Conservation (phyloP, 2,888 invertebrate species). For the Polymixis flavicincta region DNA sequence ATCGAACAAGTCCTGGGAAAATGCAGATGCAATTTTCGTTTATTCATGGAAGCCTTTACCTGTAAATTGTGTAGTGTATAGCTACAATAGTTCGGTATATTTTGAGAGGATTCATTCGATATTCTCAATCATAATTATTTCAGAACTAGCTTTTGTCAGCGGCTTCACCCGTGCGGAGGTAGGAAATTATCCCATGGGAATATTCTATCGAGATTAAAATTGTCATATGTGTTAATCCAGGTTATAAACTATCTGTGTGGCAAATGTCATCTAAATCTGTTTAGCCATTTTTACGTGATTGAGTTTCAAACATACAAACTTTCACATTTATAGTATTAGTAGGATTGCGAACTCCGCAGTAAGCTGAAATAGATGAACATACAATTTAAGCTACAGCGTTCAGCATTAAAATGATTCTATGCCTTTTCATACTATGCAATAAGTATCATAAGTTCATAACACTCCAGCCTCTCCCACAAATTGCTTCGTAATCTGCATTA, state of each 20-base stretch:
- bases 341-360: background rate
- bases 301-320: too few species aligned
- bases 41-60: conserved; percentile 22
- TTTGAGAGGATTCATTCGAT: background rate
- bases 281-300: too few species aligned
- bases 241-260: too few species aligned
- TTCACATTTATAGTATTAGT: too few species aligned
- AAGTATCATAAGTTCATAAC: conserved; percentile 48
- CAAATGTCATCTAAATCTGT: too few species aligned
- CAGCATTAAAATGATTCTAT: conserved; percentile 29
- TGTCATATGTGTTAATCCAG: too few species aligned
- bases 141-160: too few species aligned
- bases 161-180: too few species aligned
- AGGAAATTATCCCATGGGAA: too few species aligned
- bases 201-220: too few species aligned
- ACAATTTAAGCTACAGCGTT: conserved; percentile 10
- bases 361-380: background rate
- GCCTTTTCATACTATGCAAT: conserved; percentile 52
- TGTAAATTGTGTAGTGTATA: conserved; percentile 7
- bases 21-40: conserved; percentile 62
- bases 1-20: conserved; percentile 56
- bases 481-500: conserved; percentile 69
- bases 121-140: background rate
- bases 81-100: conserved; percentile 1
- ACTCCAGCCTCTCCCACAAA: conserved; percentile 59